phyloP scores from a whole-genome alignment of 2,113 vertebrate genomes.

The pig (Sus scrofa) region DNA sequence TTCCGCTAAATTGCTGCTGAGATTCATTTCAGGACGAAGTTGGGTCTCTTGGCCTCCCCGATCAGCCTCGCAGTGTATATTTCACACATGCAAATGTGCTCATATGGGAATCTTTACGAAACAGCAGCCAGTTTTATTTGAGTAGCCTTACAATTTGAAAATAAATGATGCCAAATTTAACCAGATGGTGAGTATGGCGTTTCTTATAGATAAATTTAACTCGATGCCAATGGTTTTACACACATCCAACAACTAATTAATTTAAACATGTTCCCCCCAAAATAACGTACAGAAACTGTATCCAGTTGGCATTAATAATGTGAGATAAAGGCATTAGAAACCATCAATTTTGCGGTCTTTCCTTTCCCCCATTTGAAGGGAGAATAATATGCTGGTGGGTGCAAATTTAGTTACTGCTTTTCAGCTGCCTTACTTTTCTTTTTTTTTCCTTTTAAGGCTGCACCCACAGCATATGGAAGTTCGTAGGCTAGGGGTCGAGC shows the following conservation, averaged over 20 bases:
- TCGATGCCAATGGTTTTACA: constrained; percentile 60
- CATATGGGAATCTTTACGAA: neutral
- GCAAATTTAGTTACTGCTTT: constrained; percentile 38
- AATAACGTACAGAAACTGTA: neutral
- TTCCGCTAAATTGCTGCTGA: neutral
- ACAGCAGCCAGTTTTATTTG: neutral
- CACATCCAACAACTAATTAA: constrained; percentile 48
- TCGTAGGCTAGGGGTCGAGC: no score
- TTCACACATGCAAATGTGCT: neutral
- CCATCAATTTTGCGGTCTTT: neutral
- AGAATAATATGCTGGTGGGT: neutral
- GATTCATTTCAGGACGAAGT: neutral
- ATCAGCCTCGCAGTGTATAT: neutral
- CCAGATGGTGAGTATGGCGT: constrained; percentile 61
- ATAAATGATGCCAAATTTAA: constrained; percentile 39
- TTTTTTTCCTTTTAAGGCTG: no score
- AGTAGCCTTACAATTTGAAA: constrained; percentile 29
- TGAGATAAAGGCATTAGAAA: constrained; percentile 53
- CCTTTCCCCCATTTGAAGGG: neutral
- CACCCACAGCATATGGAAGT: no score
- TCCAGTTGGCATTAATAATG: constrained; percentile 26
- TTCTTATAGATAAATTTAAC: constrained; percentile 61
- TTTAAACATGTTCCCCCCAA: constrained; percentile 20
- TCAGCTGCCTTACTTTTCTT: neutral
- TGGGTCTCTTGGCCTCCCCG: neutral